These are phyloP conservation scores for Thumatha senex DNA, from an alignment of 2,888 invertebrate genomes.

Conservation along the genomic window DNA sequence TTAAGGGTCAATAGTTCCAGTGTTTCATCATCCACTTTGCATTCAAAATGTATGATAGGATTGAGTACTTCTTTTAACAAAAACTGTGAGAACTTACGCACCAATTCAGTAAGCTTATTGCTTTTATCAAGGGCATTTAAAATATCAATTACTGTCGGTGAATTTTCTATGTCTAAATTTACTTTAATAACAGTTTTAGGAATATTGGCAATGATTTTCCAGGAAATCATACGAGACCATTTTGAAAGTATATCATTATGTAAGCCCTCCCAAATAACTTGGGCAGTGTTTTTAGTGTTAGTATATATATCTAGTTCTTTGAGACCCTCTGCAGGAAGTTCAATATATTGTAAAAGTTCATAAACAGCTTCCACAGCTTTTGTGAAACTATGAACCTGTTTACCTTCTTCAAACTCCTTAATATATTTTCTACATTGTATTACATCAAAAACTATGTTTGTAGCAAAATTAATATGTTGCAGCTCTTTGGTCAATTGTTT, in stretches of 20 bases:
- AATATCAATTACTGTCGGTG: constrained; percentile 52
- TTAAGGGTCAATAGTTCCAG: constrained; percentile 57
- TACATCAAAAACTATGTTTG: constrained; percentile 71
- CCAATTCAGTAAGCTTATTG: constrained; percentile 68
- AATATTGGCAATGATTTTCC: constrained; percentile 50
- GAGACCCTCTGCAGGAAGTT: constrained; percentile 75
- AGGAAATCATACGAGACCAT: constrained; percentile 77
- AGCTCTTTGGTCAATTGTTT: constrained; percentile 81
- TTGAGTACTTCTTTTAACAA: constrained; percentile 83
- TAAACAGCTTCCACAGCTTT: constrained; percentile 79
- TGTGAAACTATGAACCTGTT: constrained; percentile 57
- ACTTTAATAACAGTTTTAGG: constrained; percentile 59
- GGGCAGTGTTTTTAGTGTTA: constrained; percentile 72
- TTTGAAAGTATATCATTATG: constrained; percentile 69
- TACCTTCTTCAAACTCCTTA: constrained; percentile 62
- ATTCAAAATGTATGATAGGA: constrained; percentile 81
- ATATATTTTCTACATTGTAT: constrained; percentile 61
- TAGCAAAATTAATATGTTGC: constrained; percentile 81
- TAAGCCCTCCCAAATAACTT: constrained; percentile 70
- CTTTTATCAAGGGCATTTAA: constrained; percentile 65
- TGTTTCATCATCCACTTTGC: constrained; percentile 66
- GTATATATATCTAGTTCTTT: constrained; percentile 77
- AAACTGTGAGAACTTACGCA: constrained; percentile 83
- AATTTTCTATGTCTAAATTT: constrained; percentile 61
- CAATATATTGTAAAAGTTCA: constrained; percentile 68